Conservation (phyloP, 1,140 invertebrate species). For the Drosophila tsacasi region DNA sequence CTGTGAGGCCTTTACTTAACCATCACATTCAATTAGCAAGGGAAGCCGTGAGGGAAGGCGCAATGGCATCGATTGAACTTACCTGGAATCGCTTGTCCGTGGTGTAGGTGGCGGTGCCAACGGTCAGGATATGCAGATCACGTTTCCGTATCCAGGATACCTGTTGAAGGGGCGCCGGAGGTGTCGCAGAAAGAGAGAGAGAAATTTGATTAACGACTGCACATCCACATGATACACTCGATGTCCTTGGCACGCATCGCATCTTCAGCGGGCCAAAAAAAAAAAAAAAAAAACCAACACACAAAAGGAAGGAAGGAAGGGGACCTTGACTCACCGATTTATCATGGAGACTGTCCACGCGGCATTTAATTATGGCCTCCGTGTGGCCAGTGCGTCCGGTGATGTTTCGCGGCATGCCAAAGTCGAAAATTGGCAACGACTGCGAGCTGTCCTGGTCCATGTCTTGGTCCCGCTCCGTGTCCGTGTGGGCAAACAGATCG, state of each 20-base stretch:
- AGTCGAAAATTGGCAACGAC: constrained; percentile 88
- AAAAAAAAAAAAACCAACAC: neutral
- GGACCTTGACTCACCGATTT: constrained; percentile 88
- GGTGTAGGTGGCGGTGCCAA: constrained; percentile 91
- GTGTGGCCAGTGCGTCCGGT: constrained; percentile 93
- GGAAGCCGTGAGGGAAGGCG: constrained; percentile 1
- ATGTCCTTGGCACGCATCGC: constrained; percentile 38
- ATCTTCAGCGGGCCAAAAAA: constrained; percentile 14
- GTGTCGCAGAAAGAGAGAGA: neutral
- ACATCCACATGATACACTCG: constrained; percentile 33
- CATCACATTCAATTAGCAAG: constrained; percentile 42
- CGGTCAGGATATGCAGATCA: constrained; percentile 91
- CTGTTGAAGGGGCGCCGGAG: constrained; percentile 79
- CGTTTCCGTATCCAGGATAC: constrained; percentile 92
- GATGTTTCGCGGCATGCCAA: constrained; percentile 92
- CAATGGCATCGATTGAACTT: constrained; percentile 15
- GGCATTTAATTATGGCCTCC: constrained; percentile 93
- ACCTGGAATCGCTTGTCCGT: constrained; percentile 90
- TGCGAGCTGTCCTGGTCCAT: constrained; percentile 37
- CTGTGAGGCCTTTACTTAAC: constrained; percentile 12
- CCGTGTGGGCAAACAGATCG: constrained; percentile 59
- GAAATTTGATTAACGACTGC: constrained; percentile 55
- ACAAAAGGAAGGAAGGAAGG: neutral
- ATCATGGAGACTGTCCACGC: constrained; percentile 92
- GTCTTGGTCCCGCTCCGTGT: constrained; percentile 23